A percentile compares a stretch with the other conserved stretches of the same genome.
phyloP scores from a whole-genome alignment of 1,140 invertebrate genomes.

The Cotesia chilonis region DNA sequence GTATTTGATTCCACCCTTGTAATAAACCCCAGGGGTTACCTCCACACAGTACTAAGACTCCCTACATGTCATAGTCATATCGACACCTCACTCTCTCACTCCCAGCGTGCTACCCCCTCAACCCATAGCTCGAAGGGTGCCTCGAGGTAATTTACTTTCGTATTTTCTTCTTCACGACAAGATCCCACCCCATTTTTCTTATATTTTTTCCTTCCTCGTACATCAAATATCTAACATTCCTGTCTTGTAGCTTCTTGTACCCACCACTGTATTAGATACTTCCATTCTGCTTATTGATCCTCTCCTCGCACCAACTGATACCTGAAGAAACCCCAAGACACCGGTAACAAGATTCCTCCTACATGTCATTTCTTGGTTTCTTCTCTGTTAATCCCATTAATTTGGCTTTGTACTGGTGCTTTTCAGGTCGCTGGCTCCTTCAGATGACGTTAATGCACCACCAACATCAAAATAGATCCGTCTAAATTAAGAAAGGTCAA shows the following conservation, averaged over 20 bases:
- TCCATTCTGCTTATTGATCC: too few relatives aligned
- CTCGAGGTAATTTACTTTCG: conserved; percentile 66
- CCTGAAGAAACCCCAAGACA: too few relatives aligned
- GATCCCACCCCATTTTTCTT: conserved; percentile 37
- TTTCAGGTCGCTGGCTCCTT: too few relatives aligned
- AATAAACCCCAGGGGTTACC: conserved; percentile 64
- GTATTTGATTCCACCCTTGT: conserved; percentile 68
- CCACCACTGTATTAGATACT: too few relatives aligned
- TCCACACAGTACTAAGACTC: conserved; percentile 44
- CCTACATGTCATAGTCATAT: conserved; percentile 67
- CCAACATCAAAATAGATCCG: too few relatives aligned
- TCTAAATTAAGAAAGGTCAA: too few relatives aligned
- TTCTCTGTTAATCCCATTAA: conserved; percentile 56
- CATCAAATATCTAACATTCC: background rate
- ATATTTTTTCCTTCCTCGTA: conserved; percentile 13
- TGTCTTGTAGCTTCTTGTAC: too few relatives aligned
- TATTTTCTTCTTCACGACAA: conserved; percentile 52
- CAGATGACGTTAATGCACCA: too few relatives aligned
- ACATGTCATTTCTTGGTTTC: conserved; percentile 62
- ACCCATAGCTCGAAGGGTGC: conserved; percentile 23
- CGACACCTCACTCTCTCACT: conserved; percentile 59
- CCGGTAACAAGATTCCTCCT: conserved; percentile 5
- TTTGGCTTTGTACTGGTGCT: too few relatives aligned
- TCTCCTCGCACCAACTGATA: too few relatives aligned
- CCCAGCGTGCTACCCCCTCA: conserved; percentile 20